A percentile compares a stretch with the other conserved stretches of the same genome.
Evolutionary conservation across 2,888 invertebrate genomes (phyloP).

Genomic region (Drosophila stalkeri): DNA sequence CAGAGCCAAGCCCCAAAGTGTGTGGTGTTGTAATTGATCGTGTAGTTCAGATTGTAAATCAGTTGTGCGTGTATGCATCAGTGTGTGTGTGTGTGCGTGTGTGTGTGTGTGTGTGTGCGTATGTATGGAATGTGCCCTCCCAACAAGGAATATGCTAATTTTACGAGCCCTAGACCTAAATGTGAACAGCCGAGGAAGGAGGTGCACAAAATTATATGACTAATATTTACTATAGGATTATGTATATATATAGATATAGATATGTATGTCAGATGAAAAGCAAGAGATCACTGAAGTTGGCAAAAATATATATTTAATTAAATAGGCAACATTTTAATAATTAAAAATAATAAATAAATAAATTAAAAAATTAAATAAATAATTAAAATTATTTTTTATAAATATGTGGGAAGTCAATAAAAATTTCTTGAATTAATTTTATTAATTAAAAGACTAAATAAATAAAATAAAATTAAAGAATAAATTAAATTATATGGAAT

Average conservation of each 20-base stretch:
- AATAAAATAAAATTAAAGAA: too few relatives aligned
- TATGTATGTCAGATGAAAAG: too few relatives aligned
- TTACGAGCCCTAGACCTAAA: conserved; percentile 15
- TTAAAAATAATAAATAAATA: too few relatives aligned
- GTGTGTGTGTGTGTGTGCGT: conserved; percentile 5
- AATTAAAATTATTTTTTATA: too few relatives aligned
- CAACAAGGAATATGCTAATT: conserved; percentile 29
- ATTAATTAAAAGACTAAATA: too few relatives aligned
- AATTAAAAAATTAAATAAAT: too few relatives aligned
- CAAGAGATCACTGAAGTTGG: too few relatives aligned
- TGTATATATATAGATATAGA: neutral
- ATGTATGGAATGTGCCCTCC: conserved; percentile 39
- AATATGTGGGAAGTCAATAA: too few relatives aligned
- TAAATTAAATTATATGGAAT: too few relatives aligned
- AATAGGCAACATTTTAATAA: too few relatives aligned
- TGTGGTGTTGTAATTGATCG: conserved; percentile 53
- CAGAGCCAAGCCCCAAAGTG: conserved; percentile 25
- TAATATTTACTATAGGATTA: neutral
- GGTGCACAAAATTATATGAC: neutral
- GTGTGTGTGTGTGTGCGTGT: neutral
- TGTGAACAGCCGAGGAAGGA: neutral
- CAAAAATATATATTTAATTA: too few relatives aligned
- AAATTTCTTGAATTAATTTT: too few relatives aligned
- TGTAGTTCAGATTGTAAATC: conserved; percentile 50
- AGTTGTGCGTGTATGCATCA: conserved; percentile 18